Percentiles rank a stretch among this genome's conserved stretches.
Evolutionary conservation across 2,113 vertebrate species (phyloP).

Genomic region (Macrotis lagotis): DNA sequence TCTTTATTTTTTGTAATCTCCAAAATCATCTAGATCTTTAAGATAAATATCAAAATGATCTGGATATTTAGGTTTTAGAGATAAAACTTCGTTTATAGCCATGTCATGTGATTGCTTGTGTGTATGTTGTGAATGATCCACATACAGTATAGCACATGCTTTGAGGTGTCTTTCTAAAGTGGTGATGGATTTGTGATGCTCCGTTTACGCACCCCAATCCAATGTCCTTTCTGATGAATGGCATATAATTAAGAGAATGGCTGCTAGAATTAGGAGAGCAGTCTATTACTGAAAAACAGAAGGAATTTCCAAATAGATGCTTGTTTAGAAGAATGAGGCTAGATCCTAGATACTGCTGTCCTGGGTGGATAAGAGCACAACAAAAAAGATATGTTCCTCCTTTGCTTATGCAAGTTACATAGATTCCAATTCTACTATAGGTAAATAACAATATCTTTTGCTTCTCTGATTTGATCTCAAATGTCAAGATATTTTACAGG

Average conservation of each 20-base stretch:
- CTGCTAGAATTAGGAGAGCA: not conserved
- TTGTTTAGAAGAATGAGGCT: not conserved
- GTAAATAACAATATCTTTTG: not conserved
- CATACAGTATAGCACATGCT: not conserved
- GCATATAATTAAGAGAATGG: not conserved
- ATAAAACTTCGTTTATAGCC: not conserved
- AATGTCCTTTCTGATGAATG: not conserved
- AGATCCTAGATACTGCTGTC: fast-evolving
- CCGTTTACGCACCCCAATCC: not conserved
- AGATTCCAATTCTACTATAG: not conserved
- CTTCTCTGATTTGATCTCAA: not conserved
- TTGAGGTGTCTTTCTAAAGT: not conserved
- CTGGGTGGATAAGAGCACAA: fast-evolving
- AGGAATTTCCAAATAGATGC: not conserved
- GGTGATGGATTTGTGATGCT: not conserved
- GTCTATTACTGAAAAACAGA: not conserved
- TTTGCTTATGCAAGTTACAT: not conserved
- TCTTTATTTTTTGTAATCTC: not conserved
- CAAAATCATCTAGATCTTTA: not conserved
- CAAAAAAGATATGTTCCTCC: not conserved
- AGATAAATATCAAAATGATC: not conserved
- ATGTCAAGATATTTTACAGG: not conserved
- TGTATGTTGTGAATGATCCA: not conserved
- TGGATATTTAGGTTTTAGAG: not conserved
- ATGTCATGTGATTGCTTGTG: not conserved